Evolutionary conservation across 1,140 invertebrate species (phyloP).

Genomic region (Zaprionus tsacasi): DNA sequence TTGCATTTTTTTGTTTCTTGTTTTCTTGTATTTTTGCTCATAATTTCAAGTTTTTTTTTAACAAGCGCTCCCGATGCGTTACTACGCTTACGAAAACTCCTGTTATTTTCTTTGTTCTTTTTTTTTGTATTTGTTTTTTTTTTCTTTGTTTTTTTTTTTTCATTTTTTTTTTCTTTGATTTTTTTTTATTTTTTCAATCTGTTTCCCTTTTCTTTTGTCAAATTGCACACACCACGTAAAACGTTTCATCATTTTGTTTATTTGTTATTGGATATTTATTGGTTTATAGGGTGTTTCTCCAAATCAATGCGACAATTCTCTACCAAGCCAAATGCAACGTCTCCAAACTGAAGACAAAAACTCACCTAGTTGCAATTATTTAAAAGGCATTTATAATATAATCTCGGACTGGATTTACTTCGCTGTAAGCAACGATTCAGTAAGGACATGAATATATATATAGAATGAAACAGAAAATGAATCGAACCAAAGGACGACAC

Average conservation of each 20-base stretch:
- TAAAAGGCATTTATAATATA: constrained; percentile 33
- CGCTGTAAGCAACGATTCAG: constrained; percentile 53
- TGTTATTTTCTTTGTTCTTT: background rate
- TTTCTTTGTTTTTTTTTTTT: constrained; percentile 3
- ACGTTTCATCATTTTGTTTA: constrained; percentile 19
- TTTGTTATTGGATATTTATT: constrained; percentile 9
- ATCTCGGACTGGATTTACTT: constrained; percentile 16
- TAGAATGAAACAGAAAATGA: constrained; percentile 1
- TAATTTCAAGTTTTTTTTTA: background rate
- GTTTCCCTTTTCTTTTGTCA: background rate
- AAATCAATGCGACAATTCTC: constrained; percentile 3
- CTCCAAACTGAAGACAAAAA: constrained; percentile 23
- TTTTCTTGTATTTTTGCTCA: constrained; percentile 20
- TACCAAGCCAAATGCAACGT: constrained; percentile 1
- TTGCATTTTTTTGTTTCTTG: constrained; percentile 25
- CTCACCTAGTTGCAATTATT: constrained; percentile 49
- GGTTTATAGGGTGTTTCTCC: constrained; percentile 2
- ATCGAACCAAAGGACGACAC: constrained; percentile 22
- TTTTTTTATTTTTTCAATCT: background rate
- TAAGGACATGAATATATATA: constrained; percentile 1
- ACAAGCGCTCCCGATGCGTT: background rate
- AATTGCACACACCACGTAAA: constrained; percentile 35
- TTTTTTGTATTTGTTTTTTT: background rate
- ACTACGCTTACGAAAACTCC: constrained; percentile 5
- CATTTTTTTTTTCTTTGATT: background rate